Evolutionary conservation across 2,888 invertebrate genomes (phyloP), one percentile per base, ranked within the genome.

Genomic region (Myopa tessellatipennis): DNA sequence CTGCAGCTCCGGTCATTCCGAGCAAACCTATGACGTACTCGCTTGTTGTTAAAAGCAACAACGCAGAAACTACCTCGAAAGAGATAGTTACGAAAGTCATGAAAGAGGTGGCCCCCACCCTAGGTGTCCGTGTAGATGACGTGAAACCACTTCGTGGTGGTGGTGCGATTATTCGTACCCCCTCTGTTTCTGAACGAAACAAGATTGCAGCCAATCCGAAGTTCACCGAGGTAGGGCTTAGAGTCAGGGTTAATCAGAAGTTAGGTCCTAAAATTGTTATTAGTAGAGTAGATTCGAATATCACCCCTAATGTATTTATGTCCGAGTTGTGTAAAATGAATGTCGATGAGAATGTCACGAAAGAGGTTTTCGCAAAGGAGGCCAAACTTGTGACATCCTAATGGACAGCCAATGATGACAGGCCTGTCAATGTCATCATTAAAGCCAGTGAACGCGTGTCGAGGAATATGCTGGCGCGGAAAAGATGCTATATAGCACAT

Each of bases 301-400:
- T 79, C 18, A 12, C 1, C 2, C 26, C 26, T 26, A 2, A 10
- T 3, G 71, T 74, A 4, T 80, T 80, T 16, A 79, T 80, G 77
- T 5, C n/a, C 14, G 78, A 81, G 10, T n/a, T 82, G 1, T 78
- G 2, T 26, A 26, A 2, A 1, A 26, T 1, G 2, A 26, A 26
- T 26, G 1, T 26, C 26, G 26, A 26, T 26, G 26, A 26, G 26
- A 26, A 26, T 26, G 26, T 26, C 26, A 55, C 5, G n/a, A n/a
- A 0, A 36, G 67, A 8, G 73, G 71, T 52, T 0, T 81, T 79
- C 3, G 40, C 5, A 12, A 74, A 74, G 74, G 16, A 40, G 4
- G 78, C 80, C 2, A 75, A 61, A 4, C 8, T 80, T 16, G 77
- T 76, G 50, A 61, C 72, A 12, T 50, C 70, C n/a, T 74, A 79